Evolutionary conservation across 2,113 vertebrate species (phyloP).

Genomic region (Ophthalmolycus amberensis): DNA sequence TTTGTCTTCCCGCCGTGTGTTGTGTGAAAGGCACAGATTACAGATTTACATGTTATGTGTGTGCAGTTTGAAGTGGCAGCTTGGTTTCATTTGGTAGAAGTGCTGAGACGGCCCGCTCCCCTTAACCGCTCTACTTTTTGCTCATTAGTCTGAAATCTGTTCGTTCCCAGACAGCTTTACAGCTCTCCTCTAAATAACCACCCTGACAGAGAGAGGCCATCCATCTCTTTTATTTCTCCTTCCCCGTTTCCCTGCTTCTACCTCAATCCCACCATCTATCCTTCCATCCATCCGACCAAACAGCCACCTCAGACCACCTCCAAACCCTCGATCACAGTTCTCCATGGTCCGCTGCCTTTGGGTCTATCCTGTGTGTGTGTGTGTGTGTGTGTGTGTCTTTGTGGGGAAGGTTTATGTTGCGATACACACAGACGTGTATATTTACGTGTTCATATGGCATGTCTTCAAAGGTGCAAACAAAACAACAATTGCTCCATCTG

Average conservation of each 20-base stretch:
- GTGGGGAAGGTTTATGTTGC: not conserved
- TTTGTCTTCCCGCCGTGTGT: not conserved
- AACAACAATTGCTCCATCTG: not conserved
- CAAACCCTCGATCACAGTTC: not conserved
- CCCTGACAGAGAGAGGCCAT: constrained; percentile 78
- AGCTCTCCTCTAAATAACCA: constrained; percentile 79
- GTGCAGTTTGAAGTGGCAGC: constrained; percentile 39
- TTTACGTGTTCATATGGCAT: not conserved
- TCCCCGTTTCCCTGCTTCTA: constrained; percentile 40
- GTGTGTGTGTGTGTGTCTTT: not conserved
- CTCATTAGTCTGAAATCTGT: constrained; percentile 84
- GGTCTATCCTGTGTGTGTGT: not conserved
- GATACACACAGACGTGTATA: not conserved
- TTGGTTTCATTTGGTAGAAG: constrained; percentile 68
- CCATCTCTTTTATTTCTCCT: constrained; percentile 81
- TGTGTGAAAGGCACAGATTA: not conserved
- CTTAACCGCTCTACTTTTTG: constrained; percentile 68
- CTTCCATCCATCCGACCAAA: constrained; percentile 4
- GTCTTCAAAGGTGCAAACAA: not conserved
- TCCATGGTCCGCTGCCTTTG: not conserved
- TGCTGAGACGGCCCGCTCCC: constrained; percentile 61
- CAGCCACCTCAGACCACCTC: constrained; percentile 22
- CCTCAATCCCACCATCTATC: constrained; percentile 4
- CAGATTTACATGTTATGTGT: not conserved
- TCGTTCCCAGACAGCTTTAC: constrained; percentile 81